These are phyloP conservation scores for Hirundo rustica DNA, from an alignment of 2,797 vertebrate genomes.

Conservation along the genomic window DNA sequence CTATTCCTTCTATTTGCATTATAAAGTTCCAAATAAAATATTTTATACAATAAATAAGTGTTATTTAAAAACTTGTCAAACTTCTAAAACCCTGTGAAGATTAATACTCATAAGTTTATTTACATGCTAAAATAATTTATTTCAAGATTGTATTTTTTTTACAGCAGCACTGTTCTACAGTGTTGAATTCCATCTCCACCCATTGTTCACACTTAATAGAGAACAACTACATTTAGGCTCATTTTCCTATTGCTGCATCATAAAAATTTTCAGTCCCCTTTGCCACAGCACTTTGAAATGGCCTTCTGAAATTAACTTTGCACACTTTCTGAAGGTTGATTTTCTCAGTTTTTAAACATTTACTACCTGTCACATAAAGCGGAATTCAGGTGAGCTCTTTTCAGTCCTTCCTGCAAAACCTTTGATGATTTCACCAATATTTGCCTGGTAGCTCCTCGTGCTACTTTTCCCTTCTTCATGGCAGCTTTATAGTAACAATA, in stretches of 20 bases:
- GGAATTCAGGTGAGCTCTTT: not conserved
- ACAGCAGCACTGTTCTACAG: not conserved
- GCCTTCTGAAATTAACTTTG: not conserved
- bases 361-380: not conserved
- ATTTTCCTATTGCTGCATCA: not conserved
- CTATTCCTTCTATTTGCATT: rapidly evolving
- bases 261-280: not conserved
- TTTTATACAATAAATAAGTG: not conserved
- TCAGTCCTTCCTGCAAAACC: not conserved
- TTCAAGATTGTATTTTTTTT: not conserved
- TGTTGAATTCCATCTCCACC: not conserved
- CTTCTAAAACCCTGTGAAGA: not conserved
- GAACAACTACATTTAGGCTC: not conserved
- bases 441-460: not conserved
- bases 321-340: not conserved
- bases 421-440: not conserved
- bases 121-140: not conserved
- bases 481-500: not conserved
- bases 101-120: not conserved
- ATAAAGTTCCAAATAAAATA: not conserved
- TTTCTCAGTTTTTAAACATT: not conserved
- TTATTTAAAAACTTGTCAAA: not conserved
- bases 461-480: not conserved
- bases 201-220: not conserved
- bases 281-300: not conserved